Base-by-base conservation (phyloP, 2,113 vertebrate species). In the Spermophilus dauricus region DNA sequence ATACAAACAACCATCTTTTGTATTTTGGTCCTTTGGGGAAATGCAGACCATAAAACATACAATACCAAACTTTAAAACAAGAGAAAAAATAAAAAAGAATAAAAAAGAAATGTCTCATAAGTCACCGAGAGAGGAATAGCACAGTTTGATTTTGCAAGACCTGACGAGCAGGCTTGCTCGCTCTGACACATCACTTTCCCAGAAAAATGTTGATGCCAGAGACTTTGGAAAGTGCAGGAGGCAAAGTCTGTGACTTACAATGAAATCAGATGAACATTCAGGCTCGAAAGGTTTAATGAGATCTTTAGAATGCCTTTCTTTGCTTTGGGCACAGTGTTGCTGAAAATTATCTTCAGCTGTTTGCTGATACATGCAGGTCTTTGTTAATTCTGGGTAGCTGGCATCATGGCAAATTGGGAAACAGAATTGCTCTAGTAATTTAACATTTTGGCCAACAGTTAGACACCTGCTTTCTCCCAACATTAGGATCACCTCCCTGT, bases 281-380 rank as follows among this genome's bases (percentile, higher is more conserved):
- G 94, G 51, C 96, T 98, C 12, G 8, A 96, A 96, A 81, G 77
- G 94, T 98, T 97, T 98, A 97, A 97, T 96, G 97, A 94, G 91
- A 97, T 96, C 91, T 94, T 97, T 76, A 76, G 77, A 96, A 95
- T 56, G 76, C 48, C 76, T 98, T 96, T 81, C 89, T 97, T 95
- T 96, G 95, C 93, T 96, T 86, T 96, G 96, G 94, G 94, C 70
- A 92, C 34, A 95, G 86, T 97, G 77, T 95, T 97, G 92, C 88
- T 97, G 92, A 97, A 98, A 98, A 98, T 98, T 93, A 96, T 97
- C 96, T 97, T 98, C 97, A 98, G 97, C 97, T 98, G 97, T 97
- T 97, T 96, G 95, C 92, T 98, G 95, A 96, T 95, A 89, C 53
- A 92, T 95, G 93, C 92, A 76, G 95, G 95, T 95, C 97, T 96